phyloP scores from a whole-genome alignment of 1,140 invertebrate species.

The Euwallacea similis region DNA sequence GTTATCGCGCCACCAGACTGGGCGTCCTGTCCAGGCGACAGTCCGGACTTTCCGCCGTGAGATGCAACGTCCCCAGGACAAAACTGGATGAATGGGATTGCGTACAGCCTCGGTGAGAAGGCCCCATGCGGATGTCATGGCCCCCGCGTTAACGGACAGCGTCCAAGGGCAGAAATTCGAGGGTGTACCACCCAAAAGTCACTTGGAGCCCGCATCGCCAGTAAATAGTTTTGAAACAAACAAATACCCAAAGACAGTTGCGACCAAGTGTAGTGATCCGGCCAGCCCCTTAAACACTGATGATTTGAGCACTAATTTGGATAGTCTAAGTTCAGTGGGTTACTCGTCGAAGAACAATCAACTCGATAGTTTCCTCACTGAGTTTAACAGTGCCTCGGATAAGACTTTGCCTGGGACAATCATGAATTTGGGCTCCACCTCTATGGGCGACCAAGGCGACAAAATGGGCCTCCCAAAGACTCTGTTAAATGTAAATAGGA shows the following conservation, averaged over 20 bases:
- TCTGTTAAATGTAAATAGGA: slow-evolving; percentile 46
- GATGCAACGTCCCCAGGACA: slow-evolving; percentile 31
- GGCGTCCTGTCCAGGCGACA: too few species aligned
- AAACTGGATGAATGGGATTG: slow-evolving; percentile 65
- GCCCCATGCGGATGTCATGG: slow-evolving; percentile 69
- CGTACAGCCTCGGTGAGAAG: slow-evolving; percentile 60
- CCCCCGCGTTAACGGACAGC: slow-evolving; percentile 71
- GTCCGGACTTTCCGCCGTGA: not conserved
- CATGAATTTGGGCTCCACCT: slow-evolving; percentile 57
- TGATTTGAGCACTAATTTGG: slow-evolving; percentile 30
- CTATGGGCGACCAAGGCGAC: slow-evolving; percentile 67
- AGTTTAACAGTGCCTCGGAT: slow-evolving; percentile 43
- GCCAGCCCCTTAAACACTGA: slow-evolving; percentile 32
- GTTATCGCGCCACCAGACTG: too few species aligned
- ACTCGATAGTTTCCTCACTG: slow-evolving; percentile 18
- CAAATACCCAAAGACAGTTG: slow-evolving; percentile 21
- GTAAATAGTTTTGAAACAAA: slow-evolving; percentile 43
- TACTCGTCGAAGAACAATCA: slow-evolving; percentile 36
- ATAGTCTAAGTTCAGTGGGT: slow-evolving; percentile 39
- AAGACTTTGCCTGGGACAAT: slow-evolving; percentile 38
- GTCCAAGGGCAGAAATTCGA: slow-evolving; percentile 64
- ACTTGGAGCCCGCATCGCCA: slow-evolving; percentile 53
- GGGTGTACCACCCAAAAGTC: slow-evolving; percentile 54
- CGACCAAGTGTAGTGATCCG: slow-evolving; percentile 23
- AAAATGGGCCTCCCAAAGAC: slow-evolving; percentile 64